These are phyloP conservation scores for Anorthoa munda DNA, from an alignment of 2,888 invertebrate genomes.

Conservation along the genomic window DNA sequence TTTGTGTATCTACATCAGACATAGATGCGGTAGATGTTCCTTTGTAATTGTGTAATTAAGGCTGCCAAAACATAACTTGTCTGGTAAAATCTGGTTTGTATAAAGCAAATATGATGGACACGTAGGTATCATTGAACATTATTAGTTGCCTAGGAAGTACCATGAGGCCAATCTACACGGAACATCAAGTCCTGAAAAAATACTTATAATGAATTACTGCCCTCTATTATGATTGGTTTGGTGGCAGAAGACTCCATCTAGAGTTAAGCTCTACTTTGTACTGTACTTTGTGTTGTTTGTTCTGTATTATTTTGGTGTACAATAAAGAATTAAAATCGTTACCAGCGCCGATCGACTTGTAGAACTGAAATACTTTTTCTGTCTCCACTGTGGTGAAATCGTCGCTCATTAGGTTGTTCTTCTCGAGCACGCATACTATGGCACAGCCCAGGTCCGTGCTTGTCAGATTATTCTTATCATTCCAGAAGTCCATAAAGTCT, in stretches of 20 bases:
- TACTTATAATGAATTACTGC: neutral
- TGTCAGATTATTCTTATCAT: conserved; percentile 47
- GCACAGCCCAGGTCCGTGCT: conserved; percentile 71
- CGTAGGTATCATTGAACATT: neutral
- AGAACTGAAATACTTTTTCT: conserved; percentile 63
- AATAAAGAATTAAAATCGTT: conserved; percentile 1
- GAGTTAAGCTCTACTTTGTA: too few species aligned
- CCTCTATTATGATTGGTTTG: too few species aligned
- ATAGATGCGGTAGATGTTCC: too few species aligned
- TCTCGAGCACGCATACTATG: conserved; percentile 68
- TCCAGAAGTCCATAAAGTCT: conserved; percentile 74
- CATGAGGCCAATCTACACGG: neutral
- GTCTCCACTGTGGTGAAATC: conserved; percentile 47
- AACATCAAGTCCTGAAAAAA: neutral
- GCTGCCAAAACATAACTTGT: neutral
- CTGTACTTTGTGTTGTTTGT: too few species aligned
- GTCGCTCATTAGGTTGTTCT: conserved; percentile 64
- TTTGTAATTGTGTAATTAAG: too few species aligned
- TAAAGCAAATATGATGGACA: neutral
- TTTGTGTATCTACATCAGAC: too few species aligned
- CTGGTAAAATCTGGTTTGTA: neutral
- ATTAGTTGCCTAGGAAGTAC: neutral
- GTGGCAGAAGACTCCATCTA: too few species aligned
- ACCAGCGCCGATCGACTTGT: conserved; percentile 71
- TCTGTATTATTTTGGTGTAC: too few species aligned